phyloP scores from a whole-genome alignment of 2,888 invertebrate genomes.

The Epinotia demarniana region DNA sequence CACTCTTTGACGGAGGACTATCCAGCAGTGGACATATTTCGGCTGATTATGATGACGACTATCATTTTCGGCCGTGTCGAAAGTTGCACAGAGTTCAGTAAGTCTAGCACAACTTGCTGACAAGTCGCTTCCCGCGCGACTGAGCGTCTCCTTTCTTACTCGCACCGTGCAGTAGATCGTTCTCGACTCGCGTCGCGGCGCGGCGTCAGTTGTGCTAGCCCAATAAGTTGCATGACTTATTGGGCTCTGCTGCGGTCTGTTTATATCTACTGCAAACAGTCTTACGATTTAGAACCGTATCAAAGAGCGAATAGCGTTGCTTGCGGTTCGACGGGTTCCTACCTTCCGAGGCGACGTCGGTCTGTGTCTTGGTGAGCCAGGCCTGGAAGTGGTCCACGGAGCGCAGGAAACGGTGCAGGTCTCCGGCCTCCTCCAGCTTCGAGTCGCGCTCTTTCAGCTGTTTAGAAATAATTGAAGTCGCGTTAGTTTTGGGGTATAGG shows the following conservation, averaged over 20 bases:
- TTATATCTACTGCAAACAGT: background rate
- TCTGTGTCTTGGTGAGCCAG: constrained; percentile 99
- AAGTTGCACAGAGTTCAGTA: too few relatives aligned
- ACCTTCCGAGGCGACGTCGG: constrained; percentile 97
- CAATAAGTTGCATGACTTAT: background rate
- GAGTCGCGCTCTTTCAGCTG: constrained; percentile 98
- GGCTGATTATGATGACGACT: too few relatives aligned
- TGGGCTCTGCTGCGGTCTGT: too few relatives aligned
- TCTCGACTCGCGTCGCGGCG: too few relatives aligned
- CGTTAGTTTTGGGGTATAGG: background rate
- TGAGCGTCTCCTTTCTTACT: too few relatives aligned
- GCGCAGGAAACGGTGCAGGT: constrained; percentile 98
- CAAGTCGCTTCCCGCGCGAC: too few relatives aligned
- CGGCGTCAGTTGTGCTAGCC: too few relatives aligned
- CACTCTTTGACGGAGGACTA: too few relatives aligned
- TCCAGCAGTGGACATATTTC: too few relatives aligned
- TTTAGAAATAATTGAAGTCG: constrained; percentile 28
- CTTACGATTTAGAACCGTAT: background rate
- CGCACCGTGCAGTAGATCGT: too few relatives aligned
- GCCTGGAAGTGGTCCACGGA: constrained; percentile 99
- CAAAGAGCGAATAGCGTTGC: background rate
- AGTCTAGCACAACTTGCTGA: too few relatives aligned
- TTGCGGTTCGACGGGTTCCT: constrained; percentile 20
- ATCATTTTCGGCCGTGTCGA: too few relatives aligned
- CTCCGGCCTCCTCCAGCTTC: constrained; percentile 99